Evolutionary conservation across 2,888 invertebrate genomes (phyloP).

Genomic region (Ditula angustiorana): DNA sequence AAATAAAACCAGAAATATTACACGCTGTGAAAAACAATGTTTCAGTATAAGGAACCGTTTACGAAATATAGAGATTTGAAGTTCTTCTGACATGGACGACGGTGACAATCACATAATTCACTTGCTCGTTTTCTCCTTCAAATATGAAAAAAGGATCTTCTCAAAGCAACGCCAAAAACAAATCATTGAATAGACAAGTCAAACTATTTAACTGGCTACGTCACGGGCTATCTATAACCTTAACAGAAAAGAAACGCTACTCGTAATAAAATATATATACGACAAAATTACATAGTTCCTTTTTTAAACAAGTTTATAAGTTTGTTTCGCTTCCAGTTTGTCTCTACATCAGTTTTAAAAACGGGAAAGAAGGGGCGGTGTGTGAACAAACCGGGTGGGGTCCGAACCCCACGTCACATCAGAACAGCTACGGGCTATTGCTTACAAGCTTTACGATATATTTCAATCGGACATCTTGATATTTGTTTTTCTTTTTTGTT

Average conservation of each 20-base stretch:
- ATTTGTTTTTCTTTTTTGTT: slow-evolving; percentile 43
- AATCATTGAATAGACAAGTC: no score
- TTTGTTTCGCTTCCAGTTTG: slow-evolving; percentile 38
- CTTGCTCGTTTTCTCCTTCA: no score
- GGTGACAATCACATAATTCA: no score
- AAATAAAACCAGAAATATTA: no score
- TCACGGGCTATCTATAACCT: not conserved
- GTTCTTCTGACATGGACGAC: no score
- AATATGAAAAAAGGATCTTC: no score
- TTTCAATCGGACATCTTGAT: slow-evolving; percentile 53
- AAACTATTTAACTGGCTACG: no score
- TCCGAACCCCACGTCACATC: slow-evolving; percentile 54
- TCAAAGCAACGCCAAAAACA: no score
- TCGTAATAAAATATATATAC: not conserved
- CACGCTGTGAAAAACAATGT: no score
- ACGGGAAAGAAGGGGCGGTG: slow-evolving; percentile 60
- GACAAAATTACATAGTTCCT: not conserved
- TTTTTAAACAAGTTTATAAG: slow-evolving; percentile 1
- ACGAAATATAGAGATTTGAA: no score
- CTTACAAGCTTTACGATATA: slow-evolving; percentile 57
- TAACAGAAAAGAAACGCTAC: not conserved
- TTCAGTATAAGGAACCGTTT: no score
- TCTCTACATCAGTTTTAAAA: slow-evolving; percentile 40
- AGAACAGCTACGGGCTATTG: slow-evolving; percentile 67
- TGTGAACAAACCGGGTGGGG: slow-evolving; percentile 70